Conservation (phyloP, 2,113 vertebrate species). For the Chinchilla lanigera region DNA sequence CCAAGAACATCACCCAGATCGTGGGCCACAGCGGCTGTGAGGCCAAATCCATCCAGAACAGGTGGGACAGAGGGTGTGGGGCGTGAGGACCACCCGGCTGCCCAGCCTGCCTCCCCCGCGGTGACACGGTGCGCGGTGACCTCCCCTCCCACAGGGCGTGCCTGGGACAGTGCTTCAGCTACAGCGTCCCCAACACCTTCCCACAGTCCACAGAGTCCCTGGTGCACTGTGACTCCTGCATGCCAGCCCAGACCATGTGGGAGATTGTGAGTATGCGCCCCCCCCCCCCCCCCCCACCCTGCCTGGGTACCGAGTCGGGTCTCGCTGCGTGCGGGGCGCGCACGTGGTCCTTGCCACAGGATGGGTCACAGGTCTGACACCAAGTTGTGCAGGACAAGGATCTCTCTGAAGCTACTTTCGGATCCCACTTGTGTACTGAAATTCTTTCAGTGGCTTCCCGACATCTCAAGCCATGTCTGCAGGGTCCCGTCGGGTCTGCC, state of each 20-base stretch:
- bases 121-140: fast-evolving
- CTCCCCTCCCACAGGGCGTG: conserved; percentile 91
- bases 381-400: neutral
- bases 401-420: neutral
- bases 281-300: neutral
- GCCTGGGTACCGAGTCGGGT: fast-evolving
- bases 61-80: conserved; percentile 83
- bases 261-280: conserved; percentile 94
- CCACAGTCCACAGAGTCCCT: conserved; percentile 98
- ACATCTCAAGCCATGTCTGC: fast-evolving
- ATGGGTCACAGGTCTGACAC: neutral
- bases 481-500: fast-evolving
- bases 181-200: conserved; percentile 99
- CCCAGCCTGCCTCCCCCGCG: fast-evolving
- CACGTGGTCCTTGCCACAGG: fast-evolving
- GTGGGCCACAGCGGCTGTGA: conserved; percentile 98
- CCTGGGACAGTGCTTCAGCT: conserved; percentile 99
- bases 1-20: conserved; percentile 99
- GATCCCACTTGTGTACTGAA: neutral
- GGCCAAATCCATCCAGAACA: conserved; percentile 98
- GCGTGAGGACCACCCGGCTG: fast-evolving
- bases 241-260: conserved; percentile 98
- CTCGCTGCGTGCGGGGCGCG: fast-evolving
- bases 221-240: conserved; percentile 99
- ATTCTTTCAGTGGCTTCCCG: neutral